These are phyloP conservation scores for Darevskia mixta DNA, from an alignment of 2,797 vertebrate species.

Conservation along the genomic window DNA sequence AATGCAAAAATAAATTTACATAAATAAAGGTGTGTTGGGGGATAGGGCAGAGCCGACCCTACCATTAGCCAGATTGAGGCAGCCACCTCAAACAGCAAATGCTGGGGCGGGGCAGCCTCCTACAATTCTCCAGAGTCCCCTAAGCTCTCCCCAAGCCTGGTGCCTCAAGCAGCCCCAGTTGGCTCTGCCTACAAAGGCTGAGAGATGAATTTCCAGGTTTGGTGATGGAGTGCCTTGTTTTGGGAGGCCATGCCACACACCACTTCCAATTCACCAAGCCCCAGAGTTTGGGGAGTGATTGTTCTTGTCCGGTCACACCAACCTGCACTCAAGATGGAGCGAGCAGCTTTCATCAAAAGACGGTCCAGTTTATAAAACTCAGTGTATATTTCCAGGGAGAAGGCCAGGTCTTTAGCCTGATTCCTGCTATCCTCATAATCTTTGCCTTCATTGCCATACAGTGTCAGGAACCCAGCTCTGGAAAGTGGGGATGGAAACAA, in stretches of 20 bases:
- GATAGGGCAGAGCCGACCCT: too few relatives aligned
- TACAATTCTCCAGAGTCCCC: too few relatives aligned
- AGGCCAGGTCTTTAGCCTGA: constrained; percentile 63
- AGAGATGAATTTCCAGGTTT: background rate
- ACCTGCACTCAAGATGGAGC: constrained; percentile 82
- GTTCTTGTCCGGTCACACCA: background rate
- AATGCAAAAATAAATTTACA: too few relatives aligned
- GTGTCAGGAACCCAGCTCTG: constrained; percentile 87
- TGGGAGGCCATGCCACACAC: background rate
- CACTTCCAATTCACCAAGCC: background rate
- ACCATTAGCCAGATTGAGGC: too few relatives aligned
- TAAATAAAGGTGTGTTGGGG: too few relatives aligned
- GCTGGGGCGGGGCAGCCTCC: too few relatives aligned
- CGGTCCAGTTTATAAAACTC: constrained; percentile 83
- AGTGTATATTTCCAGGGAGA: constrained; percentile 78
- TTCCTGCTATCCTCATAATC: constrained; percentile 58
- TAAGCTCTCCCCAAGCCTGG: too few relatives aligned
- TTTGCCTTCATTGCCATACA: constrained; percentile 81
- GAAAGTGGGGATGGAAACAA: background rate
- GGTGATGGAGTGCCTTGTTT: too few relatives aligned
- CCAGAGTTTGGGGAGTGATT: background rate
- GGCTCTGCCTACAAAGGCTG: too few relatives aligned
- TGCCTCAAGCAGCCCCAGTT: background rate
- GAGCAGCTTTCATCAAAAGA: constrained; percentile 85
- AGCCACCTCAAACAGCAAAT: too few relatives aligned